These are phyloP conservation scores for Coracias cyanogaster DNA, from an alignment of 2,797 vertebrate genomes.

Conservation along the genomic window DNA sequence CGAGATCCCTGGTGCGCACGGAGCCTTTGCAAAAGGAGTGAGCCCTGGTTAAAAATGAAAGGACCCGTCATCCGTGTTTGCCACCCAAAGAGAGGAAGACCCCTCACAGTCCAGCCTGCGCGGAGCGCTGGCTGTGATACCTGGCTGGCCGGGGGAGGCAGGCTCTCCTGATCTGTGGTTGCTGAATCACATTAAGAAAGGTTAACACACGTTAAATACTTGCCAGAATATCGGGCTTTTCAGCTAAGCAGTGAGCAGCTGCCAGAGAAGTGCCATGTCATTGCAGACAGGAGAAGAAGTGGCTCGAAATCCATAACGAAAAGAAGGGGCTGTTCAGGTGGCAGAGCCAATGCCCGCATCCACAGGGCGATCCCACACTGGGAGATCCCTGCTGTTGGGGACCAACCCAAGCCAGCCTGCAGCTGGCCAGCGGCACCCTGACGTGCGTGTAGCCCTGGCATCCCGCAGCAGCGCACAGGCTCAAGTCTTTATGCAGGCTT, in stretches of 20 bases:
- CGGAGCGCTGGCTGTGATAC: not conserved
- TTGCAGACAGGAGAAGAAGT: not conserved
- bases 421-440: not conserved
- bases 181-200: slow-evolving; percentile 57
- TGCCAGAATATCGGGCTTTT: slow-evolving; percentile 37
- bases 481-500: not conserved
- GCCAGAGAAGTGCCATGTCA: slow-evolving; percentile 63
- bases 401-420: not conserved
- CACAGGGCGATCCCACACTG: not conserved
- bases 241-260: slow-evolving; percentile 12
- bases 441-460: not conserved
- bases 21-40: not conserved
- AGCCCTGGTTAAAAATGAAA: not conserved
- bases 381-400: not conserved
- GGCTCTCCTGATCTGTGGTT: not conserved
- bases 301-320: not conserved
- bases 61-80: not conserved
- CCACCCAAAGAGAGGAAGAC: not conserved
- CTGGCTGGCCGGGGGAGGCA: not conserved
- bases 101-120: not conserved
- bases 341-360: not conserved
- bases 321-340: not conserved
- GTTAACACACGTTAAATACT: slow-evolving; percentile 42
- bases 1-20: not conserved
- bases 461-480: not conserved